Evolutionary conservation across 1,140 invertebrate genomes (phyloP).

Genomic region (Eumeta japonica): DNA sequence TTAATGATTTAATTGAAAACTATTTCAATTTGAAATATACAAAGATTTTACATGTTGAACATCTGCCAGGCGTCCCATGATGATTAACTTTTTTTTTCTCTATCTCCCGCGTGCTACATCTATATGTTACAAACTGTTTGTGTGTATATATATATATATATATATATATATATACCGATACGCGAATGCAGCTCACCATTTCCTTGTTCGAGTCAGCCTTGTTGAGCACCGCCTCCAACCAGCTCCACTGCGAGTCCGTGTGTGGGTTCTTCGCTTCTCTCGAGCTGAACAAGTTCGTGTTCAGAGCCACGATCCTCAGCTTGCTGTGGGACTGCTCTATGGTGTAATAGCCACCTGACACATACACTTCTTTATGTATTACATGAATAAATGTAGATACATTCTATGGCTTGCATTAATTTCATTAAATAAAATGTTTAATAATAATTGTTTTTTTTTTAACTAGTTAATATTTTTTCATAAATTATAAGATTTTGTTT

Average conservation of each 20-base stretch:
- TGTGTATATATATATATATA: too few relatives aligned
- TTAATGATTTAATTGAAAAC: too few relatives aligned
- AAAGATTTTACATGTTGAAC: too few relatives aligned
- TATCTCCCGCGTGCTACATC: too few relatives aligned
- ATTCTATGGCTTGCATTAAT: not conserved
- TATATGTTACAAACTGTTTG: too few relatives aligned
- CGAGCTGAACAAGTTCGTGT: conserved; percentile 73
- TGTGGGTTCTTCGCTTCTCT: conserved; percentile 26
- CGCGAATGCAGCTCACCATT: conserved; percentile 79
- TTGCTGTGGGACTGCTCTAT: conserved; percentile 77
- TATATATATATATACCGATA: too few relatives aligned
- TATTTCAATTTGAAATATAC: too few relatives aligned
- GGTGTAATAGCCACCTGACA: conserved; percentile 84
- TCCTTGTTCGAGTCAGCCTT: conserved; percentile 70
- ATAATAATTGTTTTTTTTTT: not conserved
- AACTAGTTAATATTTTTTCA: not conserved
- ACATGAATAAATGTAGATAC: conserved; percentile 6
- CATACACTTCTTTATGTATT: too few relatives aligned
- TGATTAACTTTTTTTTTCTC: too few relatives aligned
- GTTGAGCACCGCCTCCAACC: conserved; percentile 73
- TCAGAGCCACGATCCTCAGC: conserved; percentile 79
- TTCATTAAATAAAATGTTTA: not conserved
- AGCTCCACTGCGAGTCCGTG: conserved; percentile 71
- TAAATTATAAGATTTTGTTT: not conserved
- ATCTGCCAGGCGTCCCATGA: too few relatives aligned